Conservation (phyloP, 2,797 vertebrate species). For the Mormyrus proboscirostris region DNA sequence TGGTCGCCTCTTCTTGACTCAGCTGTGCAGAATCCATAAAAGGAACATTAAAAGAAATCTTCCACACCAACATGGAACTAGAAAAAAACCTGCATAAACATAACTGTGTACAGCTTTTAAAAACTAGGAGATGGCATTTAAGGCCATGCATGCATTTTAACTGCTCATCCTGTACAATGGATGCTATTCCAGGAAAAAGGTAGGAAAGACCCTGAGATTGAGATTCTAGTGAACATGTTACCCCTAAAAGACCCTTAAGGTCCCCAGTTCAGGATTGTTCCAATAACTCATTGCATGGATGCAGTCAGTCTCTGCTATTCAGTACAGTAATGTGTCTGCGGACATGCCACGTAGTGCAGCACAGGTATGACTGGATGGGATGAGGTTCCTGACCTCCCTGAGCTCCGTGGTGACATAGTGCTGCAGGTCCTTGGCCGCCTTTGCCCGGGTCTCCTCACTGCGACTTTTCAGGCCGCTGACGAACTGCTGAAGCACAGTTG, state of each 20-base stretch:
- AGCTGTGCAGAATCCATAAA: constrained; percentile 57
- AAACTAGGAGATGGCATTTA: not conserved
- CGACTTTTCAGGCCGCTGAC: constrained; percentile 89
- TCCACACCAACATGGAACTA: not conserved
- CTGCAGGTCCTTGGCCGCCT: constrained; percentile 93
- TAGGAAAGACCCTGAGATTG: not conserved
- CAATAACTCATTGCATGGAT: not conserved
- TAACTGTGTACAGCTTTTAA: not conserved
- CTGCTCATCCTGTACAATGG: not conserved
- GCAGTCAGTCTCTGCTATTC: not conserved
- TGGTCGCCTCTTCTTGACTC: constrained; percentile 94
- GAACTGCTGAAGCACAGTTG: constrained; percentile 92
- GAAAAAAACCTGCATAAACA: not conserved
- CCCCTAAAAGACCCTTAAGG: not conserved
- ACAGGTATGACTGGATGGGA: not conserved
- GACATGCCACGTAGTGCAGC: not conserved
- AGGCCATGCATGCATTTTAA: not conserved
- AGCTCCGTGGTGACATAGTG: constrained; percentile 98
- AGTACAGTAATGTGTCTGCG: not conserved
- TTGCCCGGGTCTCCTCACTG: constrained; percentile 88
- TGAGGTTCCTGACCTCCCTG: constrained; percentile 70
- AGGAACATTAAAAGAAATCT: not conserved
- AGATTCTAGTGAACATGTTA: not conserved
- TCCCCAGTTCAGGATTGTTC: not conserved
- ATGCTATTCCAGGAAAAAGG: not conserved